Evolutionary conservation across 2,797 vertebrate genomes (phyloP).

Genomic region (Aulostomus chinensis): DNA sequence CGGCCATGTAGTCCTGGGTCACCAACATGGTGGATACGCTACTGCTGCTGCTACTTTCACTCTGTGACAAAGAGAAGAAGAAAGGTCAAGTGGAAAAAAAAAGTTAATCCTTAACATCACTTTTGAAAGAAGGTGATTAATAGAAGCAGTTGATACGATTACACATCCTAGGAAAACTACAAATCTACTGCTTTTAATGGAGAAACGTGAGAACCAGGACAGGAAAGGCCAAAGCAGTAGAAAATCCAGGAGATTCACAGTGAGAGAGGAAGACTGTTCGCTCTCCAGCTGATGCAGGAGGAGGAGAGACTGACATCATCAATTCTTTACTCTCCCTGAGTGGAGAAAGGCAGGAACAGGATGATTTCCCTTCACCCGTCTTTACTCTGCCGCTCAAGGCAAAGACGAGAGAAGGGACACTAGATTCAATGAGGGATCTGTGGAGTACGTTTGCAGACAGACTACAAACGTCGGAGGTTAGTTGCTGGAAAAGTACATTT

Average conservation of each 20-base stretch:
- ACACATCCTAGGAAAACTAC: neutral
- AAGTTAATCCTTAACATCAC: too few species aligned
- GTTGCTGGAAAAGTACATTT: constrained; percentile 52
- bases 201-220: neutral
- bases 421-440: constrained; percentile 44
- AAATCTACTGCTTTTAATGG: neutral
- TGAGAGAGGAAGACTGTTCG: neutral
- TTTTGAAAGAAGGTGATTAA: too few species aligned
- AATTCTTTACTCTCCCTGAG: too few species aligned
- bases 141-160: too few species aligned
- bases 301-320: constrained; percentile 6
- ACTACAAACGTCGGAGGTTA: constrained; percentile 69
- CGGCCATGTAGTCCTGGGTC: constrained; percentile 99
- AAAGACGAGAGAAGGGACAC: constrained; percentile 41
- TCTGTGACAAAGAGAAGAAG: constrained; percentile 75
- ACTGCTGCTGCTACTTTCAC: constrained; percentile 99
- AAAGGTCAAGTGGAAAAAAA: neutral
- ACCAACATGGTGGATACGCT: constrained; percentile 99
- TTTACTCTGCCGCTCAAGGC: constrained; percentile 44
- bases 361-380: constrained; percentile 32
- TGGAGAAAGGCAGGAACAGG: constrained; percentile 34
- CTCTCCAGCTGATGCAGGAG: constrained; percentile 11
- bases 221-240: constrained; percentile 1
- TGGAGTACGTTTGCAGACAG: constrained; percentile 43
- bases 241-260: constrained; percentile 7